Evolutionary conservation across 2,888 invertebrate species (phyloP).

Genomic region (Uloborus plumipes): DNA sequence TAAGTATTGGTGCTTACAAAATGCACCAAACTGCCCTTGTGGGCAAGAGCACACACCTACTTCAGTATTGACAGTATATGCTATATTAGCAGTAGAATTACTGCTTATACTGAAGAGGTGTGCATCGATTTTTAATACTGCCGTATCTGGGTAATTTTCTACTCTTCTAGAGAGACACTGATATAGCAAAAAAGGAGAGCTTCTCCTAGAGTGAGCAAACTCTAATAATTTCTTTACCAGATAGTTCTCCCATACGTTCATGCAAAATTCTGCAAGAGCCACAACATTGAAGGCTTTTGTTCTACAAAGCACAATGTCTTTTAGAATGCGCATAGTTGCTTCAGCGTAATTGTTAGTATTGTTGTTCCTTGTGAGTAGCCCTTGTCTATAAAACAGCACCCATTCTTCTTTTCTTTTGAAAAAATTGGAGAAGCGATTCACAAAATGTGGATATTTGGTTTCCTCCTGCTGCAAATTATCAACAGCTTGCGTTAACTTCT

Average conservation of each 20-base stretch:
- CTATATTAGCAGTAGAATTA: background rate
- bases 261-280: background rate
- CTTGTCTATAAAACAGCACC: background rate
- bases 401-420: constrained; percentile 9
- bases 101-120: background rate
- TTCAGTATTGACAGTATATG: background rate
- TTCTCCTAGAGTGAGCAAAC: background rate
- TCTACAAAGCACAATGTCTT: constrained; percentile 10
- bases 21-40: constrained; percentile 1
- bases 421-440: too few species aligned
- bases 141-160: background rate
- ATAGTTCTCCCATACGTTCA: background rate
- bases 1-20: constrained; percentile 10
- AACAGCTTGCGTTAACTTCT: background rate
- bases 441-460: too few species aligned
- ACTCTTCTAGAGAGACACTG: background rate
- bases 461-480: too few species aligned
- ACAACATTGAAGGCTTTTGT: constrained; percentile 11
- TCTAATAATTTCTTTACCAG: background rate
- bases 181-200: background rate
- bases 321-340: constrained; percentile 1
- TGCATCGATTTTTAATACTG: background rate
- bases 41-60: background rate
- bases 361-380: background rate
- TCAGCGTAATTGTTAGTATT: constrained; percentile 15